Base-by-base conservation (phyloP, 2,888 invertebrate genomes). In the Sphaeridia pumilis region DNA sequence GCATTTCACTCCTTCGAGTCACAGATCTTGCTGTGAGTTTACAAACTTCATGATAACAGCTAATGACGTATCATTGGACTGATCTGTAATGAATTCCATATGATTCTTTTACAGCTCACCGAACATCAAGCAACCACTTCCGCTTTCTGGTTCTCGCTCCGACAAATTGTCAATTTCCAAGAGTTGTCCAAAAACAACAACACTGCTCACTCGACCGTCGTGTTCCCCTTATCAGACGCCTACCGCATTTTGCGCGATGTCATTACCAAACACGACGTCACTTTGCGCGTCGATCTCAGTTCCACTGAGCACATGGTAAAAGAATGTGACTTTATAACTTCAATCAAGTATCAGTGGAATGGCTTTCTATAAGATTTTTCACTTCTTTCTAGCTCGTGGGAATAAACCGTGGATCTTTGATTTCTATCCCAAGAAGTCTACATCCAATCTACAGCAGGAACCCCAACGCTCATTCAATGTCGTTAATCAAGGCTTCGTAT, bases 11-110 rank as follows among this genome's bases (percentile, higher is more conserved):
- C 20, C 61, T 69, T 17, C 58, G 69, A 51, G 66, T 69, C 48
- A 67, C 68, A 28, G 67, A 69, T 58, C 60, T 69, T n/a, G 67
- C 67, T 55, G 68, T 69, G 58, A 66, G 67, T n/a, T n/a, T n/a
- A n/a, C n/a, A n/a, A n/a, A n/a, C n/a, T n/a, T n/a, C n/a, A n/a
- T n/a, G n/a, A n/a, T n/a, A n/a, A n/a, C n/a, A n/a, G n/a, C n/a
- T n/a, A n/a, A n/a, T n/a, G n/a, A n/a, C n/a, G n/a, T n/a, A n/a
- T n/a, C n/a, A n/a, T n/a, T n/a, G n/a, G n/a, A n/a, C n/a, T n/a
- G n/a, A n/a, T n/a, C n/a, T n/a, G n/a, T n/a, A n/a, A n/a, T n/a
- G n/a, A n/a, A n/a, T n/a, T n/a, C n/a, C n/a, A n/a, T n/a, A n/a
- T n/a, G n/a, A n/a, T n/a, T n/a, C n/a, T n/a, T n/a, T n/a, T 38